phyloP scores from a whole-genome alignment of 2,113 vertebrate species.

The Labrus mixtus region DNA sequence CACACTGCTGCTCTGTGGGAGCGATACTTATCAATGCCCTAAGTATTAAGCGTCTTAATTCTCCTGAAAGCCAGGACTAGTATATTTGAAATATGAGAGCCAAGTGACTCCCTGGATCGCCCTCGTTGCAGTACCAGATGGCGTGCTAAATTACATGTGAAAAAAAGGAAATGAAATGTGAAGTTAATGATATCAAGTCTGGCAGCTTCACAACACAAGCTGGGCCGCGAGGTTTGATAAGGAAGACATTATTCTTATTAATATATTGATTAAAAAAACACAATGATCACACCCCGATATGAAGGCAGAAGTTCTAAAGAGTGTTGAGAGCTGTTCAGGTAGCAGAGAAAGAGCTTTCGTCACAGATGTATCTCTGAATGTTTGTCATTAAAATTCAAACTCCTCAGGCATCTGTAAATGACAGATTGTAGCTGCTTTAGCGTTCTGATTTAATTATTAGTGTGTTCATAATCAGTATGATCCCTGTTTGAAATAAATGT shows the following conservation, averaged over 20 bases:
- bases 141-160: slow-evolving; percentile 33
- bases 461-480: slow-evolving; percentile 40
- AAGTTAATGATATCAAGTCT: slow-evolving; percentile 36
- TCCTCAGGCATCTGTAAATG: slow-evolving; percentile 51
- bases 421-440: slow-evolving; percentile 33
- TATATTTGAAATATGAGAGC: slow-evolving; percentile 16
- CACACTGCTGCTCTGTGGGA: neutral
- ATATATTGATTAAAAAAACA: slow-evolving; percentile 7
- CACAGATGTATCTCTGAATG: slow-evolving; percentile 41
- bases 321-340: slow-evolving; percentile 34
- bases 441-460: slow-evolving; percentile 35
- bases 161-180: slow-evolving; percentile 35
- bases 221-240: slow-evolving; percentile 17
- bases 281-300: slow-evolving; percentile 27
- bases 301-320: slow-evolving; percentile 28
- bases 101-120: slow-evolving; percentile 15
- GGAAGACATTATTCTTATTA: slow-evolving; percentile 35
- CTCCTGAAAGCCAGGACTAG: slow-evolving; percentile 7
- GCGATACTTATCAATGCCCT: neutral
- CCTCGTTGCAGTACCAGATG: slow-evolving; percentile 40
- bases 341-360: slow-evolving; percentile 23
- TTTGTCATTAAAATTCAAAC: slow-evolving; percentile 34
- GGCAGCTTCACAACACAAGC: slow-evolving; percentile 28
- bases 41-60: slow-evolving; percentile 24
- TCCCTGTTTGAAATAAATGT: slow-evolving; percentile 27